Conservation (phyloP, 2,888 invertebrate genomes). For the Agriopis aurantiaria region DNA sequence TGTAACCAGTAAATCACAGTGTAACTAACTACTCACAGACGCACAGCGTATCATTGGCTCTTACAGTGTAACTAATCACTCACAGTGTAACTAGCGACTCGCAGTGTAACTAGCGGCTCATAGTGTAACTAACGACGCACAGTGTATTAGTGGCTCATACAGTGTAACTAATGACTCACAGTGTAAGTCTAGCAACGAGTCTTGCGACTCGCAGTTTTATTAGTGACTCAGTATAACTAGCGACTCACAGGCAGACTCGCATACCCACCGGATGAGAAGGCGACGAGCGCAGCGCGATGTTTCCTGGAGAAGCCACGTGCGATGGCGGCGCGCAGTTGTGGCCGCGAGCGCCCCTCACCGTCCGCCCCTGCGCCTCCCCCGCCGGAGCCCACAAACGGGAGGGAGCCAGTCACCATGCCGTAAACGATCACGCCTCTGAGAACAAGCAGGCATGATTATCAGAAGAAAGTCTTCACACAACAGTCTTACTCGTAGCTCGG, state of each 20-base stretch:
- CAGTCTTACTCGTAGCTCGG: background rate
- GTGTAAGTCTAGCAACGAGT: too few species aligned
- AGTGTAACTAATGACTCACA: too few species aligned
- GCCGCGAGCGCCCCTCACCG: constrained; percentile 70
- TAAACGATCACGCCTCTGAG: constrained; percentile 91
- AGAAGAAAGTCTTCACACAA: background rate
- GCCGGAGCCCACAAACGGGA: constrained; percentile 88
- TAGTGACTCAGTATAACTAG: too few species aligned
- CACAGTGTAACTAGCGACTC: too few species aligned
- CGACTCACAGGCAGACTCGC: background rate
- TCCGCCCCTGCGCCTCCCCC: constrained; percentile 41
- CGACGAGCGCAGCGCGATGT: constrained; percentile 84
- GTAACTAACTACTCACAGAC: too few species aligned
- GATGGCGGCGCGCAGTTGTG: constrained; percentile 88
- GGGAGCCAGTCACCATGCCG: constrained; percentile 90
- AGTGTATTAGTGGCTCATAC: too few species aligned
- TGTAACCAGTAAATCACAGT: too few species aligned
- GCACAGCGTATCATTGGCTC: too few species aligned
- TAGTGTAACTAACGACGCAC: too few species aligned
- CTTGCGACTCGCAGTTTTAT: too few species aligned
- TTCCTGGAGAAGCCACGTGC: constrained; percentile 88
- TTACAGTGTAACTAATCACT: too few species aligned
- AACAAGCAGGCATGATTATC: constrained; percentile 6
- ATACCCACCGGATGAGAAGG: constrained; percentile 78
- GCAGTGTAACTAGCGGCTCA: too few species aligned